Evolutionary conservation across 2,113 vertebrate species (phyloP), one percentile per base, ranked within the genome.

Genomic region (Percopsis transmontana): DNA sequence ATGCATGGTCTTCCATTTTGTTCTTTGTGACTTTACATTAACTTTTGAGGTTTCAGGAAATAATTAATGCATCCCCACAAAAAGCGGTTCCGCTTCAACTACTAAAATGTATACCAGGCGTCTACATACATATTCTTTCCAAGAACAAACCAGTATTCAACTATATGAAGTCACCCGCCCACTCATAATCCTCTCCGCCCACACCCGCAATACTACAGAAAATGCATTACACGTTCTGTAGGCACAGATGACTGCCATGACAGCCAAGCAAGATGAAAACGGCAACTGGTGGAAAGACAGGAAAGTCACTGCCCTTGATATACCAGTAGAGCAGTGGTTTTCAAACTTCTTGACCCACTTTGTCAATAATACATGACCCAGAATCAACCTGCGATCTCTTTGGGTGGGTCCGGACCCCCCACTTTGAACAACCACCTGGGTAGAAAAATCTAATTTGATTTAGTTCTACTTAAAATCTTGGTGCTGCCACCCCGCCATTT

Each of bases 71-170:
- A 53, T 15, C 18, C 9, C 21, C 14, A 15, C 11, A 56, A 58
- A 44, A 57, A 19, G 18, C 14, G 45, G 51, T 44, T 51, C 27
- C 38, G 44, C 2, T 18, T 61, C 40, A 7, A 42, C 16, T 23
- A 16, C 18, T 21, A 47, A 58, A 54, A 63, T 23, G 58, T 47
- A 45, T 45, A 50, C 53, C 45, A 45, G 20, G 21, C 39, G 42
- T 45, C 33, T 7, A 45, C 23, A 1, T 21, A 48, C 55, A 61
- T 24, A 54, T n/a, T 14, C 23, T 65, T 64, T 66, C 24, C 12
- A 27, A 20, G 18, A n/a, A 54, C 20, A 76, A 68, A 70, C 41
- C 62, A 47, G 53, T 19, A 64, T 67, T 66, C 33, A 52, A 44
- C 20, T 56, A 11, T 1, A 16, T 41, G 21, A 44, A 27, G 48